phyloP scores from a whole-genome alignment of 2,113 vertebrate genomes.

The Symphodus melops region DNA sequence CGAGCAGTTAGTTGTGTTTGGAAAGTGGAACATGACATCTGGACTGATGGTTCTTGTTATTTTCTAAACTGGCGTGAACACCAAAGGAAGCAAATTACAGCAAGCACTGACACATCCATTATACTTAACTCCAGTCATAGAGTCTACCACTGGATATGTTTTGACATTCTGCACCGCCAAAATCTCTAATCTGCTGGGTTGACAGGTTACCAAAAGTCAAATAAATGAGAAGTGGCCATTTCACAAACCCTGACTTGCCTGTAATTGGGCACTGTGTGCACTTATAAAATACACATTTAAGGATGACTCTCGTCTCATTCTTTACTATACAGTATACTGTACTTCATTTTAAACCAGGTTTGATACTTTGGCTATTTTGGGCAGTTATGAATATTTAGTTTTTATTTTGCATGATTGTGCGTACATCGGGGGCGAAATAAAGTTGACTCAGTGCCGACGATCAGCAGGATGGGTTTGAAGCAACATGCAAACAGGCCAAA shows the following conservation, averaged over 20 bases:
- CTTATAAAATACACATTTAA: slow-evolving; percentile 3
- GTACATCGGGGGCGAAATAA: too few relatives aligned
- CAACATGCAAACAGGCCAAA: too few relatives aligned
- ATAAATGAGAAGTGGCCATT: slow-evolving; percentile 41
- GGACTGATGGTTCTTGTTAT: slow-evolving; percentile 30
- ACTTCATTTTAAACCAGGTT: too few relatives aligned
- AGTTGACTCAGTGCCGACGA: too few relatives aligned
- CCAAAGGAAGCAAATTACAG: slow-evolving; percentile 46
- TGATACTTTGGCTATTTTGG: too few relatives aligned
- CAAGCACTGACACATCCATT: slow-evolving; percentile 52
- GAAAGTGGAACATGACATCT: neutral
- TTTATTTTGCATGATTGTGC: too few relatives aligned
- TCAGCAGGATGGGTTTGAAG: too few relatives aligned
- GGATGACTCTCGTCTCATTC: neutral
- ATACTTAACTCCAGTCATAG: slow-evolving; percentile 46
- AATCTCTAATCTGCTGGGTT: slow-evolving; percentile 51
- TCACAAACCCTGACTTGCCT: slow-evolving; percentile 2
- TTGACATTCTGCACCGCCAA: slow-evolving; percentile 46
- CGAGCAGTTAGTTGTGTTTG: neutral
- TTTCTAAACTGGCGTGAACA: slow-evolving; percentile 30
- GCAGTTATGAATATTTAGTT: too few relatives aligned
- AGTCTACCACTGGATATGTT: slow-evolving; percentile 51
- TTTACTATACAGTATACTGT: neutral
- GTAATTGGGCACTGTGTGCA: slow-evolving; percentile 39
- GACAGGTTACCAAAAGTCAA: slow-evolving; percentile 53